Evolutionary conservation across 2,113 vertebrate genomes (phyloP).

Genomic region (Motacilla tschutschensis): DNA sequence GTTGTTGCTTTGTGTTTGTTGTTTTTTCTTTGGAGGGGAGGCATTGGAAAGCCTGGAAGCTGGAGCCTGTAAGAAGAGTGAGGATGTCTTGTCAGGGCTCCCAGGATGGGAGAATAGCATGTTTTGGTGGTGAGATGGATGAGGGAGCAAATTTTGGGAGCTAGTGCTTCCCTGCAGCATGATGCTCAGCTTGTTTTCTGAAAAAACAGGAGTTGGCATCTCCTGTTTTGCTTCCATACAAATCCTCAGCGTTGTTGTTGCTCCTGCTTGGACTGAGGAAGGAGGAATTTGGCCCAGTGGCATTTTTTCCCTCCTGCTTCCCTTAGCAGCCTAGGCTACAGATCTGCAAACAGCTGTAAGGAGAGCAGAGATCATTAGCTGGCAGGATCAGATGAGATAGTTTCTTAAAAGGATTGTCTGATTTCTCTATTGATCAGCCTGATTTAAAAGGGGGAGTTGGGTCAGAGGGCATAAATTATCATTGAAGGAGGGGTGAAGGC

Average conservation of each 20-base stretch:
- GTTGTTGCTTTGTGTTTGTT: neutral
- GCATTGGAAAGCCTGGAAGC: neutral
- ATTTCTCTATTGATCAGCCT: slow-evolving; percentile 70
- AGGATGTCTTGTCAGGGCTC: neutral
- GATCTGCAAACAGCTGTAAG: slow-evolving; percentile 5
- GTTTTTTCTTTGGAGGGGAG: neutral
- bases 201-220: neutral
- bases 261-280: neutral
- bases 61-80: neutral
- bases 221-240: neutral
- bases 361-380: slow-evolving; percentile 53
- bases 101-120: neutral
- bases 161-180: neutral
- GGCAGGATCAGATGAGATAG: slow-evolving; percentile 49
- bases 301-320: neutral
- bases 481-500: slow-evolving; percentile 50
- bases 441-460: slow-evolving; percentile 67
- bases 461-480: slow-evolving; percentile 69
- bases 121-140: neutral
- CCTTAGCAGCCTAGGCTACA: neutral
- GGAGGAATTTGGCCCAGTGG: neutral
- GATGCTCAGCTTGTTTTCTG: neutral
- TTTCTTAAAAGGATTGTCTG: slow-evolving; percentile 75
- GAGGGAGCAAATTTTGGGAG: neutral
- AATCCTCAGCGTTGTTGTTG: accelerated